Base-by-base conservation (phyloP, 2,888 invertebrate genomes). In the Hybos culiciformis region DNA sequence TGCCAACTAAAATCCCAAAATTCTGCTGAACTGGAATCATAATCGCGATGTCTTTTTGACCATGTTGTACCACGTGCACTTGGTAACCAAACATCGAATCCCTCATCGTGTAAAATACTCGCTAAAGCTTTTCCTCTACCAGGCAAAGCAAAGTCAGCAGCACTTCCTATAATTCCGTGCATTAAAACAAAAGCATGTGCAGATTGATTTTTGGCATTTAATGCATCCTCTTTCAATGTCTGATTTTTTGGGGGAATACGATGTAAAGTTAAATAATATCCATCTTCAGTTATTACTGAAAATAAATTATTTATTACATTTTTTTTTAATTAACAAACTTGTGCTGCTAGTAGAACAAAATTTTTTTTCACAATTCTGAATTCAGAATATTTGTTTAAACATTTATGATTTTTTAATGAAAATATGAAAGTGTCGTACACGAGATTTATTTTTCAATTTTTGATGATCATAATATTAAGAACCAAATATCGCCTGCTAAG, bases 1-100 rank as follows among this genome's bases (percentile, higher is more conserved):
- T 63, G 63, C 59, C 60, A 63, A 20, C 56, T 58, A 41, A 62
- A 63, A 39, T 61, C 55, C 63, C 63, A 63, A 46, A 61, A 63
- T 15, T 47, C 48, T 2, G 54, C 41, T 41, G 52, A 49, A 8
- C 53, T 54, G 8, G 61, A 53, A 26, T 54, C 49, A 6, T 56
- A 44, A 1, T 33, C 46, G 12, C 47, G 45, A 34, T 60, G 59
- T 12, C 50, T 42, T 3, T 57, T 50, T 3, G 64, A 63, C 40
- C 60, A 63, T 5, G 51, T 48, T 14, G 51, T 63, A 1, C 62
- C 62, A 9, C 63, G 55, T 0, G 48, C 55, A 50, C 61, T 63
- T 8, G 61, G 62, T 17, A 63, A 19, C 63, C 62, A 62, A 18
- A 63, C 63, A 48, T 63, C 63, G 12, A 50, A 62, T 0, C 63